phyloP scores from a whole-genome alignment of 2,797 vertebrate species.

The Anas bernieri region DNA sequence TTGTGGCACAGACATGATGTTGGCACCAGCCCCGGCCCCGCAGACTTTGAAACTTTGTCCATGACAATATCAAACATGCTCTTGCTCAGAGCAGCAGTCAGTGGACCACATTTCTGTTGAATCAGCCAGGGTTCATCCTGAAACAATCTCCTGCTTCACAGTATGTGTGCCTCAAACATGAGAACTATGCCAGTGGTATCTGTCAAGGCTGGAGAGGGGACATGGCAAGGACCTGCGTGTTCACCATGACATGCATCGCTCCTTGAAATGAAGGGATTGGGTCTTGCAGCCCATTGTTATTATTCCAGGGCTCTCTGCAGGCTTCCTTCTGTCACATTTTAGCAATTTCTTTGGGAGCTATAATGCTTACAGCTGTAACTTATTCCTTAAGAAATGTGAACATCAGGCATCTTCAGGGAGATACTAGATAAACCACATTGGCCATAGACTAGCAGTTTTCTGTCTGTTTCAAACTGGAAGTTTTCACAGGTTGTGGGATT shows the following conservation, averaged over 20 bases:
- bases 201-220: neutral
- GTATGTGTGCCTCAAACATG: neutral
- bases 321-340: neutral
- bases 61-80: rapidly evolving
- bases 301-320: neutral
- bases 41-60: neutral
- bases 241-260: no score
- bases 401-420: neutral
- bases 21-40: rapidly evolving
- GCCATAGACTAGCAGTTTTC: neutral
- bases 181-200: rapidly evolving
- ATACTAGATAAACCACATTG: neutral
- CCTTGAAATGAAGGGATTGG: neutral
- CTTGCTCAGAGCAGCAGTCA: neutral
- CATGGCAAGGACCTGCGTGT: neutral
- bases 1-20: rapidly evolving
- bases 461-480: neutral
- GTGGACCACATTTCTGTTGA: rapidly evolving
- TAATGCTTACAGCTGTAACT: neutral
- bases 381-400: neutral
- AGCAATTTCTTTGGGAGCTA: neutral
- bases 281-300: rapidly evolving
- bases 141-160: neutral
- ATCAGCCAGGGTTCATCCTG: neutral
- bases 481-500: neutral